phyloP scores from a whole-genome alignment of 1,140 invertebrate genomes.

The Drosophila orena region DNA sequence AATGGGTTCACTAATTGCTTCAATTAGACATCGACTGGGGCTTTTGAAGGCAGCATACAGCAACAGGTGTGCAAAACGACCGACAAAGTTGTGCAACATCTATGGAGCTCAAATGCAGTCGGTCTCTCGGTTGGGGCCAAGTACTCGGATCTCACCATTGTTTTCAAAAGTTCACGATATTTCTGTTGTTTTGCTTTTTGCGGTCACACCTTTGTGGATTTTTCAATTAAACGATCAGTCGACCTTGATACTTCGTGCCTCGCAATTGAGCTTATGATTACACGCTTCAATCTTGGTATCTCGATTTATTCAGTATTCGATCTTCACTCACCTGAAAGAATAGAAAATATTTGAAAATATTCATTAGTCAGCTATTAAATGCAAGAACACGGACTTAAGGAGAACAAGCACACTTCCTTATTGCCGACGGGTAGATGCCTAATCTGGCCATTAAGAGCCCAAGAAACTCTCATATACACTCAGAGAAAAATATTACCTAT shows the following conservation, averaged over 20 bases:
- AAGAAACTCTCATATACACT: slow-evolving; percentile 7
- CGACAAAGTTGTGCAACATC: slow-evolving; percentile 70
- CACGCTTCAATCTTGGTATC: slow-evolving; percentile 21
- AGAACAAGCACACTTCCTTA: slow-evolving; percentile 63
- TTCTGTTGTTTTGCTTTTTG: slow-evolving; percentile 45
- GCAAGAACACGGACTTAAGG: slow-evolving; percentile 35
- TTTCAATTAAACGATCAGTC: slow-evolving; percentile 63
- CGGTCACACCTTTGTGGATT: slow-evolving; percentile 62
- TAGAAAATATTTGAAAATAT: slow-evolving; percentile 42
- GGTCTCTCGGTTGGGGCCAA: slow-evolving; percentile 35
- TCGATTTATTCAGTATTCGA: neutral
- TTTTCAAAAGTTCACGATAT: slow-evolving; percentile 66
- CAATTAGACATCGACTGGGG: slow-evolving; percentile 61
- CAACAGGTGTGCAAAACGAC: slow-evolving; percentile 68
- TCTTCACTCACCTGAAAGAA: slow-evolving; percentile 49
- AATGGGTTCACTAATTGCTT: slow-evolving; percentile 73
- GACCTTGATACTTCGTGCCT: slow-evolving; percentile 44
- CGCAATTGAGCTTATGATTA: slow-evolving; percentile 38
- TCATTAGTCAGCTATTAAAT: slow-evolving; percentile 59
- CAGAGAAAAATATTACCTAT: neutral
- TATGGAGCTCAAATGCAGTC: slow-evolving; percentile 26
- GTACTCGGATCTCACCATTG: slow-evolving; percentile 51
- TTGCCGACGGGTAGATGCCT: slow-evolving; percentile 54
- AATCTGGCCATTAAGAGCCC: slow-evolving; percentile 67
- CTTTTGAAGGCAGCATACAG: slow-evolving; percentile 19